These are phyloP conservation scores for Fundulus diaphanus DNA, from an alignment of 2,797 vertebrate genomes.

Conservation along the genomic window DNA sequence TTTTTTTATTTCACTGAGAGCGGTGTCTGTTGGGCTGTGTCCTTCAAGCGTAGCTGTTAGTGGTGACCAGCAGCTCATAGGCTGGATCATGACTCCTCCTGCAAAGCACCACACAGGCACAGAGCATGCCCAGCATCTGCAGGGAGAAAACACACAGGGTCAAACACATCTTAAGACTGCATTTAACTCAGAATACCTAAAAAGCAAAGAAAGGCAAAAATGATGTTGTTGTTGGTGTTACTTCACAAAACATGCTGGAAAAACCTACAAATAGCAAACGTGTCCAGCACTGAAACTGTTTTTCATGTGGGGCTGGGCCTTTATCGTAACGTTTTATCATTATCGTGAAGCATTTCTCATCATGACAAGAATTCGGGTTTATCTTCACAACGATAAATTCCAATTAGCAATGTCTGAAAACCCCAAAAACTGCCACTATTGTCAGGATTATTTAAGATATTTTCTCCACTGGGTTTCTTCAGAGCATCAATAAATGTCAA, in stretches of 20 bases:
- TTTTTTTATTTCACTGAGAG: slow-evolving; percentile 53
- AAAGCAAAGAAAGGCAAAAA: background rate
- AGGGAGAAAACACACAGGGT: slow-evolving; percentile 21
- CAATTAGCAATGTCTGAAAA: too few relatives aligned
- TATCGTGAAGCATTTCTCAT: too few relatives aligned
- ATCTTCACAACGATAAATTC: too few relatives aligned
- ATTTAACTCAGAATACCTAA: background rate
- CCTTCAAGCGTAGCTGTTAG: slow-evolving; percentile 92
- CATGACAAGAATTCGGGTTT: too few relatives aligned
- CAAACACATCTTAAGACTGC: background rate
- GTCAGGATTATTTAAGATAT: too few relatives aligned
- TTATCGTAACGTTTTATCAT: too few relatives aligned
- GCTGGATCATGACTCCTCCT: slow-evolving; percentile 94
- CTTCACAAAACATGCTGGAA: background rate
- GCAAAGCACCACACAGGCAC: slow-evolving; percentile 94
- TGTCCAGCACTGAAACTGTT: background rate
- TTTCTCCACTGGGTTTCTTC: too few relatives aligned
- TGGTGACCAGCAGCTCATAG: slow-evolving; percentile 95
- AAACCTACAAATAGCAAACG: background rate
- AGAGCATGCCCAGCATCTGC: slow-evolving; percentile 97
- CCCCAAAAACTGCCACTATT: too few relatives aligned
- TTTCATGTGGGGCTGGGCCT: background rate
- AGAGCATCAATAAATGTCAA: too few relatives aligned
- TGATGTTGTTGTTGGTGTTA: background rate
- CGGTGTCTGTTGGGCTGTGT: slow-evolving; percentile 31